Evolutionary conservation across 2,888 invertebrate genomes (phyloP).

Genomic region (Acleris laterana): DNA sequence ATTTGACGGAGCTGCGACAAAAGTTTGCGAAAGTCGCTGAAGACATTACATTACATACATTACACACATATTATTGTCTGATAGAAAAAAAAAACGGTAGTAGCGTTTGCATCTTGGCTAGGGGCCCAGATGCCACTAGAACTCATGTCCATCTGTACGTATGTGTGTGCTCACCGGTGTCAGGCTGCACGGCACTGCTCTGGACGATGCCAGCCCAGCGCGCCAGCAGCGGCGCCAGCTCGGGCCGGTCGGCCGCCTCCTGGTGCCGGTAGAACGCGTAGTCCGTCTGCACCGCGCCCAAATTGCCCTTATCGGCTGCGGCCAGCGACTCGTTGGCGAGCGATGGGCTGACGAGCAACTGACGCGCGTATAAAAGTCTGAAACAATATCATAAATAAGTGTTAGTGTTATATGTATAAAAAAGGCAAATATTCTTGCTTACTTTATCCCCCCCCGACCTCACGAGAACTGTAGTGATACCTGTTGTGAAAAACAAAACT

Average conservation of each 20-base stretch:
- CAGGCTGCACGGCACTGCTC: constrained; percentile 74
- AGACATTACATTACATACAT: no score
- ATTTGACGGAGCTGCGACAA: no score
- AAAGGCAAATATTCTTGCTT: no score
- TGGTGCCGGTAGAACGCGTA: constrained; percentile 87
- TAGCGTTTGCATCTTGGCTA: no score
- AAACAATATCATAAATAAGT: neutral
- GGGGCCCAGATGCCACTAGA: no score
- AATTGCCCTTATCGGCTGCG: constrained; percentile 35
- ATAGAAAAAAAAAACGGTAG: no score
- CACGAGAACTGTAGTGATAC: no score
- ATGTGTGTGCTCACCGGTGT: constrained; percentile 37
- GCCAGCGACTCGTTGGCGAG: constrained; percentile 74
- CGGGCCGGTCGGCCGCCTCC: constrained; percentile 86
- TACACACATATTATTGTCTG: no score
- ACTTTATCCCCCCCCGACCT: no score
- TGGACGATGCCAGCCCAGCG: constrained; percentile 86
- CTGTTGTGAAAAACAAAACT: no score
- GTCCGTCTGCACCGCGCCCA: constrained; percentile 72
- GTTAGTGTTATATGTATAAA: neutral
- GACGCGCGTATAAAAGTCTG: constrained; percentile 86
- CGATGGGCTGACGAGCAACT: constrained; percentile 85
- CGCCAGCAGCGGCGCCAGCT: constrained; percentile 83
- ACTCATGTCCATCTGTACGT: no score
- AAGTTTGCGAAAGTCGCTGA: no score